These are phyloP conservation scores for Zenarchopterus dispar DNA, from an alignment of 2,797 vertebrate species.

Conservation along the genomic window DNA sequence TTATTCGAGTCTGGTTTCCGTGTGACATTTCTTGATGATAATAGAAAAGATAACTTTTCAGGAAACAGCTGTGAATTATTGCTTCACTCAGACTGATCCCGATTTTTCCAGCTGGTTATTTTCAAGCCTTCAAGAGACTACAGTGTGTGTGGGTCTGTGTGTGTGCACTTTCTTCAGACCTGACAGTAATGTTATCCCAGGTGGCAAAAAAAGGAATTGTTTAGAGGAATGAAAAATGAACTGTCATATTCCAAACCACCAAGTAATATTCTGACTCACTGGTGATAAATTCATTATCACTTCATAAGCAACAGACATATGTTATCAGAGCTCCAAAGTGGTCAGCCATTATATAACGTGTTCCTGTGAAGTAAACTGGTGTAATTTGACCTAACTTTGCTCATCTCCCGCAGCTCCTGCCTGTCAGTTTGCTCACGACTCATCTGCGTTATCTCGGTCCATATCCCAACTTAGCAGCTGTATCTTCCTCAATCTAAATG, in stretches of 20 bases:
- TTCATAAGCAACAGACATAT: not conserved
- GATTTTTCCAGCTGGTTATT: slow-evolving; percentile 7
- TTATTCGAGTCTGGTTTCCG: slow-evolving; percentile 1
- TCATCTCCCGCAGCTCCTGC: slow-evolving; percentile 13
- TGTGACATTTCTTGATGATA: not conserved
- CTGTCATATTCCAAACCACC: not conserved
- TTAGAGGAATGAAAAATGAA: not conserved
- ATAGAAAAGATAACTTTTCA: slow-evolving; percentile 7
- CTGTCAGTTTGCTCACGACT: slow-evolving; percentile 12
- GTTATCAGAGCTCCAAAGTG: not conserved
- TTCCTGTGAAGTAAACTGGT: not conserved
- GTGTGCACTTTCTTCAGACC: not conserved
- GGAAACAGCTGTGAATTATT: slow-evolving; percentile 19
- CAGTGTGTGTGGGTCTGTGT: not conserved
- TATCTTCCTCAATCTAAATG: slow-evolving; percentile 51
- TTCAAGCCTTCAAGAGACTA: not conserved
- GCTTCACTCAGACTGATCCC: not conserved
- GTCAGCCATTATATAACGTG: not conserved
- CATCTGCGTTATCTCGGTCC: slow-evolving; percentile 50
- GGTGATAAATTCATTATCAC: slow-evolving; percentile 7
- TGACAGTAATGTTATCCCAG: slow-evolving; percentile 4
- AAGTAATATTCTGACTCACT: not conserved
- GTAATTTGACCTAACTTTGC: slow-evolving; percentile 34
- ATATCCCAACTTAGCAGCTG: slow-evolving; percentile 33
- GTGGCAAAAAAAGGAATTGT: not conserved